Percentiles rank a stretch among this genome's conserved stretches.
Conservation (phyloP, 2,888 invertebrate genomes). For the Meganola albula region DNA sequence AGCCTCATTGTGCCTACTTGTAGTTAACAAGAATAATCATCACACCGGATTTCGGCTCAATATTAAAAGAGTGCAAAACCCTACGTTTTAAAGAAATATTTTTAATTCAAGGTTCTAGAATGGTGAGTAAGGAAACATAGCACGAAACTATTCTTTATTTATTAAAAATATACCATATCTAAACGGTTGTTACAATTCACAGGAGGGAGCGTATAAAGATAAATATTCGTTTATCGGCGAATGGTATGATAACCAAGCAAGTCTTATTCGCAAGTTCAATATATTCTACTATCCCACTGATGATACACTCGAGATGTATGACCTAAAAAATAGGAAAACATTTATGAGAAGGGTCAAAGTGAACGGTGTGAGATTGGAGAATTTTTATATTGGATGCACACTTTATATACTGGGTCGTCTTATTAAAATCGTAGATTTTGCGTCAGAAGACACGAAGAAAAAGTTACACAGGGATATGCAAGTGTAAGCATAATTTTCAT, state of each 20-base stretch:
- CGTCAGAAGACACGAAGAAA: conserved; percentile 81
- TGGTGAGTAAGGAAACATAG: too few species aligned
- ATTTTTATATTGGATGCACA: conserved; percentile 85
- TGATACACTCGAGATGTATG: conserved; percentile 88
- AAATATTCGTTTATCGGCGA: conserved; percentile 84
- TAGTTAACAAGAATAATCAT: too few species aligned
- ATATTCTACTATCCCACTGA: conserved; percentile 87
- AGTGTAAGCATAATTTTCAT: conserved; percentile 70
- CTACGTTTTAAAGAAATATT: too few species aligned
- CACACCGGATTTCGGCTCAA: too few species aligned
- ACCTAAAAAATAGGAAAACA: conserved; percentile 79
- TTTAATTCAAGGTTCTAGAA: too few species aligned
- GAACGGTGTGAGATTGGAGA: conserved; percentile 79
- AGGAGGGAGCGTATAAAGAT: conserved; percentile 73
- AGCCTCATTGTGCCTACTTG: too few species aligned
- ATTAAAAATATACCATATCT: too few species aligned
- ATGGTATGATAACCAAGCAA: conserved; percentile 91
- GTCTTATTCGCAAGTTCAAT: conserved; percentile 84
- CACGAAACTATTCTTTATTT: too few species aligned
- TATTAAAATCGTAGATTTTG: conserved; percentile 85
- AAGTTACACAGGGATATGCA: conserved; percentile 80
- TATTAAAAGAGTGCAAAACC: too few species aligned
- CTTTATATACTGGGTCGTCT: conserved; percentile 85
- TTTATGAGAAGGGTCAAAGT: conserved; percentile 84
- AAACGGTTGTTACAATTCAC: too few species aligned